phyloP scores from a whole-genome alignment of 2,113 vertebrate genomes.

The Eretmochelys imbricata region DNA sequence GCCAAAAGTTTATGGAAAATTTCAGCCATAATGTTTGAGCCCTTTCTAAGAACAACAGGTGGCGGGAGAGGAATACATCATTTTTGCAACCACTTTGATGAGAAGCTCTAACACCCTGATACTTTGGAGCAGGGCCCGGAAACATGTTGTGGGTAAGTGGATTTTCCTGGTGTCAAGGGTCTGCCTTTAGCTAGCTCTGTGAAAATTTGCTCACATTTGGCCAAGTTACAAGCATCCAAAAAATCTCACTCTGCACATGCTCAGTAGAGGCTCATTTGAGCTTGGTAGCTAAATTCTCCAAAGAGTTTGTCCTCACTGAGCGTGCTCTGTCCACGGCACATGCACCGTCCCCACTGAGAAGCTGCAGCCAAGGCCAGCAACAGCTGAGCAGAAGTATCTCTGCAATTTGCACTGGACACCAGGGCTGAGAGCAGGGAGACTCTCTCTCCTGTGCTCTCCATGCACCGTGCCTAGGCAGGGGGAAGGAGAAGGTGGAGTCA shows the following conservation, averaged over 20 bases:
- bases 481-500: neutral
- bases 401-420: neutral
- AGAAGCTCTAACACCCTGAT: neutral
- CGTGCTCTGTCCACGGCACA: neutral
- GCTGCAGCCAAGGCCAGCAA: neutral
- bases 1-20: neutral
- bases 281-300: neutral
- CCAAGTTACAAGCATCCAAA: neutral
- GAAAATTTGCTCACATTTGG: neutral
- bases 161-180: neutral
- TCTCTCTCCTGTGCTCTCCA: neutral
- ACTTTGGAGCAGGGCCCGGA: neutral
- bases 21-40: neutral
- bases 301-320: neutral
- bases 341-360: neutral
- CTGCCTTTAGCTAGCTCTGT: neutral
- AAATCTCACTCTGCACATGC: neutral
- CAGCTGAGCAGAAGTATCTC: neutral
- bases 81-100: neutral
- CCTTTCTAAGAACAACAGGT: neutral
- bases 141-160: neutral
- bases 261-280: neutral
- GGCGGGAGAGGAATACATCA: neutral
- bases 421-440: neutral
- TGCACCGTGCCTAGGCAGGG: neutral